Evolutionary conservation across 2,113 vertebrate genomes (phyloP), one percentile per base, ranked within the genome.

Genomic region (Chamaea fasciata): DNA sequence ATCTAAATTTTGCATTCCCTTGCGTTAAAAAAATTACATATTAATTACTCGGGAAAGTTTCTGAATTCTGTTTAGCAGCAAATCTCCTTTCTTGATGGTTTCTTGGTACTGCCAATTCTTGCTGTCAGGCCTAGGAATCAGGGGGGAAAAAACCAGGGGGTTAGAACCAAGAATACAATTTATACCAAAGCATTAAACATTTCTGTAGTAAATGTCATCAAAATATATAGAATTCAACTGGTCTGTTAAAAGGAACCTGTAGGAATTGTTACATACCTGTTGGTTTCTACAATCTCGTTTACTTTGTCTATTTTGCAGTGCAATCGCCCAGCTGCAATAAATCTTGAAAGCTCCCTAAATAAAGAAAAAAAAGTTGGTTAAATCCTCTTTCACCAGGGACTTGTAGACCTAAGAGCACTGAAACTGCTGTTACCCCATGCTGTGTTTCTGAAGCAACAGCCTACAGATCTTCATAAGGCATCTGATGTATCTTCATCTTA

Each of bases 21-120:
- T 57, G 64, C 64, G 69, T 94, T 89, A 92, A 77, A 91, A 94
- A 95, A 95, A 95, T 98, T 98, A 99, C 99, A 99, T 99, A 97
- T 99, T 99, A 96, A 99, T 99, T 83, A 99, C 99, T 98, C 99
- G 97, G 42, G 99, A 99, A 95, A 99, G 98, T 96, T 99, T 99
- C 97, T 99, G 99, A 97, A 99, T 99, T 98, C 99, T 98, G 97
- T 99, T 99, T 94, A 99, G 98, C 96, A 99, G 98, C 96, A 99
- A 96, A 94, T 99, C 99, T 59, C 99, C 99, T 97, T 99, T 99
- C 98, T 99, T 99, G 97, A 99, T 99, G 91, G 98, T 99, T 98
- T 99, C 99, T 97, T 99, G 99, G 97, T 99, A 99, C 97, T 99
- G 99, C 99, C 99, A 99, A 95, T 99, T 99, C 98, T 99, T 99